Evolutionary conservation across 2,797 vertebrate genomes (phyloP).

Genomic region (Balearica regulorum): DNA sequence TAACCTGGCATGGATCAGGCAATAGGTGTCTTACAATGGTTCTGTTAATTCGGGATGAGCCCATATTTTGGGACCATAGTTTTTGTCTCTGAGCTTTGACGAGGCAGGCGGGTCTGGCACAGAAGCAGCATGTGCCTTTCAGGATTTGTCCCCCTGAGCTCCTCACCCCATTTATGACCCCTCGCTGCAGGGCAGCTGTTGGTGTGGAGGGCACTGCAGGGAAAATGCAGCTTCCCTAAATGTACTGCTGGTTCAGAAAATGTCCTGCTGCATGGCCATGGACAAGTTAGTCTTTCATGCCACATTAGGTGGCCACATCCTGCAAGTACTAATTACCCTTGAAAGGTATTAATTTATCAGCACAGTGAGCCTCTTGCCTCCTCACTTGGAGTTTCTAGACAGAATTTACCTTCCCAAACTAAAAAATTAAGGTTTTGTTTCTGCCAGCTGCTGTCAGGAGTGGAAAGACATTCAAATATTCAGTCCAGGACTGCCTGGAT

Average conservation of each 20-base stretch:
- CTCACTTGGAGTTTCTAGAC: neutral
- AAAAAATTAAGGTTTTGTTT: neutral
- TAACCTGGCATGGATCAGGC: neutral
- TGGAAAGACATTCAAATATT: neutral
- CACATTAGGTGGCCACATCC: neutral
- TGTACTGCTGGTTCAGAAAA: neutral
- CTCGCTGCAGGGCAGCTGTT: fast-evolving
- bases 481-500: neutral
- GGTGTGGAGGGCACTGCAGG: neutral
- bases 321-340: neutral
- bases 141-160: neutral
- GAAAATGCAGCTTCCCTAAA: neutral
- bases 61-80: neutral
- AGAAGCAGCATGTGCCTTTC: neutral
- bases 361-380: neutral
- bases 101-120: neutral
- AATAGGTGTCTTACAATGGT: neutral
- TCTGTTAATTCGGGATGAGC: neutral
- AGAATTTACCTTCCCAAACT: neutral
- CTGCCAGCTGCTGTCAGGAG: neutral
- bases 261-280: neutral
- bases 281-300: neutral
- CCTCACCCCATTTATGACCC: neutral
- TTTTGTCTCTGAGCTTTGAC: neutral
- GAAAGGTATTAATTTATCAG: neutral